phyloP scores from a whole-genome alignment of 2,113 vertebrate genomes.

The Thamnaconus septentrionalis region DNA sequence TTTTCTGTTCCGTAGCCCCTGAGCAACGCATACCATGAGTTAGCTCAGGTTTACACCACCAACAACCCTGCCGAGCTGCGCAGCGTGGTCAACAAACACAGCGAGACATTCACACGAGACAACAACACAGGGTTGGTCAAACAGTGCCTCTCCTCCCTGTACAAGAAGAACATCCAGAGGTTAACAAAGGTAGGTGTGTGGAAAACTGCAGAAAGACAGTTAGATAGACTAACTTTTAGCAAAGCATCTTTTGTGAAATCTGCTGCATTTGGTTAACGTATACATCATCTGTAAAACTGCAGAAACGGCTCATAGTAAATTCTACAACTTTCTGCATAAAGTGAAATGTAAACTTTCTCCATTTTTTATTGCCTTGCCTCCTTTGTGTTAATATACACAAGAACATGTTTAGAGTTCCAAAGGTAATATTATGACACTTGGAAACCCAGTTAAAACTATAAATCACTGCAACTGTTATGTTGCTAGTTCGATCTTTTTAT shows the following conservation, averaged over 20 bases:
- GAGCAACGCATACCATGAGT: conserved; percentile 97
- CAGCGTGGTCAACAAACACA: conserved; percentile 92
- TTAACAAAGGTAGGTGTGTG: conserved; percentile 88
- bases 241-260: neutral
- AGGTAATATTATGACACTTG: too few species aligned
- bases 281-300: too few species aligned
- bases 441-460: too few species aligned
- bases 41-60: conserved; percentile 95
- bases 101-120: conserved; percentile 90
- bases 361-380: too few species aligned
- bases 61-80: conserved; percentile 96
- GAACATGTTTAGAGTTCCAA: too few species aligned
- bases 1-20: conserved; percentile 80
- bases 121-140: conserved; percentile 98
- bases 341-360: too few species aligned
- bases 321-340: too few species aligned
- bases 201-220: neutral
- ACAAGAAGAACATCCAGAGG: conserved; percentile 99
- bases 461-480: too few species aligned
- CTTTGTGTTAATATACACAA: too few species aligned
- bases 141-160: conserved; percentile 96
- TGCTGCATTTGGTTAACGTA: too few species aligned
- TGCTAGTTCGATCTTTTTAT: too few species aligned
- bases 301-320: too few species aligned
- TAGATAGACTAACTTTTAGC: neutral